Evolutionary conservation across 2,888 invertebrate genomes (phyloP).

Genomic region (Invenusta paracnida): DNA sequence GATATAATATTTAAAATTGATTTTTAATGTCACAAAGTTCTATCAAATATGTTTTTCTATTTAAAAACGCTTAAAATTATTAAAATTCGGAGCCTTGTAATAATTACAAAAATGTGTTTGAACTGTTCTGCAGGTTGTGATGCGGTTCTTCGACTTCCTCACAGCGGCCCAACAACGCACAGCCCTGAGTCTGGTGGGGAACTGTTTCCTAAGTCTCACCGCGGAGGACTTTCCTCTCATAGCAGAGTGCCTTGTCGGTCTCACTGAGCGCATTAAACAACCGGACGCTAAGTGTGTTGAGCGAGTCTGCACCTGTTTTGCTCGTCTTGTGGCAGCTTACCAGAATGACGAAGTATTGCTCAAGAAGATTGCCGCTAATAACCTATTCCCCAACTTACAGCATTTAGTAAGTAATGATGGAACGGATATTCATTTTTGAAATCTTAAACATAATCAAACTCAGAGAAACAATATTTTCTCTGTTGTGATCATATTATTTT

Average conservation of each 20-base stretch:
- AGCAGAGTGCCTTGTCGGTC: conserved; percentile 5
- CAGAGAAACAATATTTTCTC: not conserved
- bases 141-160: conserved; percentile 34
- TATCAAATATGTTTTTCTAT: too few relatives aligned
- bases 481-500: not conserved
- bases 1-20: too few relatives aligned
- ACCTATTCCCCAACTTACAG: conserved; percentile 80
- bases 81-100: too few relatives aligned
- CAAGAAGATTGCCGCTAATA: conserved; percentile 86
- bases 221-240: conserved; percentile 30
- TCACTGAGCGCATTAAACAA: conserved; percentile 32
- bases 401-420: conserved; percentile 67
- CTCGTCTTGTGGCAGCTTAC: conserved; percentile 89
- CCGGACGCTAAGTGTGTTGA: conserved; percentile 93
- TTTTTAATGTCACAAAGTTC: too few relatives aligned
- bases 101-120: too few relatives aligned
- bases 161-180: conserved; percentile 39
- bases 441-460: too few relatives aligned
- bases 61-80: too few relatives aligned
- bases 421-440: too few relatives aligned
- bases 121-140: conserved; percentile 1
- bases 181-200: conserved; percentile 35
- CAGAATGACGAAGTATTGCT: conserved; percentile 82
- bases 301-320: conserved; percentile 90
- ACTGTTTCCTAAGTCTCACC: conserved; percentile 34